Evolutionary conservation across 2,888 invertebrate species (phyloP).

Genomic region (Coelinius sp.): DNA sequence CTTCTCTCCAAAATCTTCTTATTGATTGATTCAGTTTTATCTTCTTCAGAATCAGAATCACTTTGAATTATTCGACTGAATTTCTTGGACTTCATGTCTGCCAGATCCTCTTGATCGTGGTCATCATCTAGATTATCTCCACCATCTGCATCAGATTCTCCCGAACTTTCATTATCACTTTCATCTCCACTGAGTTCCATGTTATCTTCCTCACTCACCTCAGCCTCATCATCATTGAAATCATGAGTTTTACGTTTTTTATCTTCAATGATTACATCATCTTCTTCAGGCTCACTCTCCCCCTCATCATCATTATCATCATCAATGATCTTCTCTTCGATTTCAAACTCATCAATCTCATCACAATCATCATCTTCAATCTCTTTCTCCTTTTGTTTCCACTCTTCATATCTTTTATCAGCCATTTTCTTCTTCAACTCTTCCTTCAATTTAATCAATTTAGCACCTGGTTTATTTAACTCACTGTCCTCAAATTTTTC

Average conservation of each 20-base stretch:
- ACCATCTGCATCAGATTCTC: constrained; percentile 65
- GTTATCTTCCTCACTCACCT: too few species aligned
- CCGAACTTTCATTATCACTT: constrained; percentile 61
- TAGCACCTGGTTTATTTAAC: constrained; percentile 79
- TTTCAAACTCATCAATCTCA: constrained; percentile 66
- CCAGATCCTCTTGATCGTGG: constrained; percentile 67
- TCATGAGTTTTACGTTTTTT: constrained; percentile 56
- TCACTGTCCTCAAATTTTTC: constrained; percentile 49
- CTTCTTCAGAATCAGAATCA: constrained; percentile 54
- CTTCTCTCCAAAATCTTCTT: constrained; percentile 36
- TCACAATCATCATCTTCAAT: constrained; percentile 72
- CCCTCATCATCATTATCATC: constrained; percentile 56
- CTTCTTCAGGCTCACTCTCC: constrained; percentile 64
- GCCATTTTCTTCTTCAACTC: constrained; percentile 82
- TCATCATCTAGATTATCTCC: constrained; percentile 67
- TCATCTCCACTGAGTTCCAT: constrained; percentile 72
- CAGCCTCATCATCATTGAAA: constrained; percentile 73
- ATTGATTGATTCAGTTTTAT: constrained; percentile 1
- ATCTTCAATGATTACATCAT: constrained; percentile 61
- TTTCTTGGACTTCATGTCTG: constrained; percentile 47
- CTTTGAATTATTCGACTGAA: constrained; percentile 56
- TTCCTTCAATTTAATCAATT: constrained; percentile 79
- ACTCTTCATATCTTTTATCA: constrained; percentile 79
- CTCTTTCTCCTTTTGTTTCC: constrained; percentile 76
- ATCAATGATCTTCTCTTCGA: constrained; percentile 46